Evolutionary conservation across 2,113 vertebrate genomes (phyloP).

Genomic region (Oreochromis aureus): DNA sequence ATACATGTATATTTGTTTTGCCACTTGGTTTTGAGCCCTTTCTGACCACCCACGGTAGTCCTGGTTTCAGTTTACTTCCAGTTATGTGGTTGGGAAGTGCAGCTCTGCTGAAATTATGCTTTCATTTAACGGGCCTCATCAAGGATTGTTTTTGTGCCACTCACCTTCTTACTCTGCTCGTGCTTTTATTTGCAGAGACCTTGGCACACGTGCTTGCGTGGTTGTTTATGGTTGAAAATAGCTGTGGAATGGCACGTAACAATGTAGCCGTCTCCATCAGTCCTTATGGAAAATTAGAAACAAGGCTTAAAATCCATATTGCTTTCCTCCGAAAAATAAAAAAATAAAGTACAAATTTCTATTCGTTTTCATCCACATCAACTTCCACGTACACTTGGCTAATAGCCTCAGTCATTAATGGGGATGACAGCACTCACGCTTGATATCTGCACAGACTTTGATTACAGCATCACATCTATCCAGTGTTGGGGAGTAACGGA

Average conservation of each 20-base stretch:
- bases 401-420: background rate
- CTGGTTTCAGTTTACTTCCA: slow-evolving; percentile 36
- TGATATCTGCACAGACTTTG: background rate
- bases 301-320: background rate
- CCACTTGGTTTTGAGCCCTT: slow-evolving; percentile 47
- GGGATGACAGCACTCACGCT: background rate
- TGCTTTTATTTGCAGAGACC: slow-evolving; percentile 4
- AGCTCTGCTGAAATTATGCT: slow-evolving; percentile 19
- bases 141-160: slow-evolving; percentile 12
- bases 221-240: slow-evolving; percentile 14
- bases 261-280: background rate
- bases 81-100: background rate
- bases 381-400: background rate
- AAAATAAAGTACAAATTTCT: background rate
- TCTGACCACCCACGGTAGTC: slow-evolving; percentile 66
- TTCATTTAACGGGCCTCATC: slow-evolving; percentile 12
- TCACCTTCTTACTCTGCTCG: slow-evolving; percentile 13
- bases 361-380: too few relatives aligned
- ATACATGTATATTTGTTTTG: slow-evolving; percentile 29
- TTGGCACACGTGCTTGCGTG: background rate
- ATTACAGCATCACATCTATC: too few relatives aligned
- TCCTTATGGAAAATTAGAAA: background rate
- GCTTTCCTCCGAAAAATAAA: background rate
- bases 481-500: too few relatives aligned
- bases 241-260: background rate